Evolutionary conservation across 2,113 vertebrate species (phyloP), one percentile per base, ranked within the genome.

Genomic region (Hemichromis elongatus): DNA sequence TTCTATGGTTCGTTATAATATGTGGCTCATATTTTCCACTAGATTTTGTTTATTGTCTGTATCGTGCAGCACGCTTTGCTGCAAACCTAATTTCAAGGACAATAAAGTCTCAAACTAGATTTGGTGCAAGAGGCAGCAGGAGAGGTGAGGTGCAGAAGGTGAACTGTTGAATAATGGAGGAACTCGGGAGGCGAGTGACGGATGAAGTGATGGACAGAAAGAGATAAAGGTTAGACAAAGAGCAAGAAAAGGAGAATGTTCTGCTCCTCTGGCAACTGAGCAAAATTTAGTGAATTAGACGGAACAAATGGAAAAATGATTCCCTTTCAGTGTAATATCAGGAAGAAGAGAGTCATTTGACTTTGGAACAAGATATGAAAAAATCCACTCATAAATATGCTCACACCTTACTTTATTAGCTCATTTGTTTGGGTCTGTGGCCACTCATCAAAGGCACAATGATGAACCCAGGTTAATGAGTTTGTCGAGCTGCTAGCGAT

Each of bases 11-110:
- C 68, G 66, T 80, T 83, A 80, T 40, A 53, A 82, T 4, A 54
- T 28, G 77, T 10, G 75, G 14, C 85, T 86, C 70, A n/a, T 89
- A 86, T 88, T 90, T 93, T 92, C 85, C 47, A 45, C 19, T 53
- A 80, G 52, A 53, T 68, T 86, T 53, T 88, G 86, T 92, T 90
- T 89, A 83, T 85, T 42, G 50, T 73, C 21, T 77, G 68, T 86
- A 77, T 79, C 3, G 47, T 28, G 53, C 12, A 35, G 37, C 81
- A 16, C n/a, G 19, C 83, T 88, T 54, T 59, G 86, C 90, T 80
- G 81, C 77, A 83, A 83, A 93, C 63, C 85, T 84, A 55, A 94
- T 94, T 93, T 93, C 89, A 93, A 79, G 93, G 90, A 93, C 90
- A 89, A 92, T 94, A 92, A 94, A 91, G 81, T 35, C 85, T 87